A percentile compares a stretch with the other conserved stretches of the same genome.
phyloP scores from a whole-genome alignment of 1,140 invertebrate species.

The Holotrichia oblita region DNA sequence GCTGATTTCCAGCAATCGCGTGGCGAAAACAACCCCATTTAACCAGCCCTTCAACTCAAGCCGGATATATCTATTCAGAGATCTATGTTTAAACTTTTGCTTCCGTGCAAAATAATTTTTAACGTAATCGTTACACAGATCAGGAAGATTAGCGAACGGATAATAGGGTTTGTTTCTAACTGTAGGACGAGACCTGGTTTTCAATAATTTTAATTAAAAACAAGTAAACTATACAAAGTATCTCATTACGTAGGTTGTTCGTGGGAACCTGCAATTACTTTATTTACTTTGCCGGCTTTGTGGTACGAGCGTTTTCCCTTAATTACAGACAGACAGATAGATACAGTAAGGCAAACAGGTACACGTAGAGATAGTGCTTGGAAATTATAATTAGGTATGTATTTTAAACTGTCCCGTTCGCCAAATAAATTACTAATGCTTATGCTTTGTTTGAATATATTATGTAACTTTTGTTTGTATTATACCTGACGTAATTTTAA shows the following conservation, averaged over 20 bases:
- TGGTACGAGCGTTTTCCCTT: not conserved
- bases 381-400: not conserved
- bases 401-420: not conserved
- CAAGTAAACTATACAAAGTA: slow-evolving; percentile 20
- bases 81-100: no score
- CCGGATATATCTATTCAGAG: no score
- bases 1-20: no score
- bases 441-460: not conserved
- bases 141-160: not conserved
- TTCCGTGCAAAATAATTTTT: no score
- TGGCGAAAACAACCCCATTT: no score
- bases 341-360: not conserved
- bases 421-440: not conserved
- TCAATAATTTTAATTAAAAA: slow-evolving; percentile 1
- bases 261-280: not conserved
- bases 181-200: not conserved
- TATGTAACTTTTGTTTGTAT: not conserved
- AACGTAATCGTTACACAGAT: not conserved
- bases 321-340: not conserved
- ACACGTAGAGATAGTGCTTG: not conserved
- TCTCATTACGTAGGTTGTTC: not conserved
- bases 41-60: no score
- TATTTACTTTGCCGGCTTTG: not conserved
- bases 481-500: not conserved
- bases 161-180: not conserved